phyloP scores from a whole-genome alignment of 2,888 invertebrate genomes.

The Crepidodera aurea region DNA sequence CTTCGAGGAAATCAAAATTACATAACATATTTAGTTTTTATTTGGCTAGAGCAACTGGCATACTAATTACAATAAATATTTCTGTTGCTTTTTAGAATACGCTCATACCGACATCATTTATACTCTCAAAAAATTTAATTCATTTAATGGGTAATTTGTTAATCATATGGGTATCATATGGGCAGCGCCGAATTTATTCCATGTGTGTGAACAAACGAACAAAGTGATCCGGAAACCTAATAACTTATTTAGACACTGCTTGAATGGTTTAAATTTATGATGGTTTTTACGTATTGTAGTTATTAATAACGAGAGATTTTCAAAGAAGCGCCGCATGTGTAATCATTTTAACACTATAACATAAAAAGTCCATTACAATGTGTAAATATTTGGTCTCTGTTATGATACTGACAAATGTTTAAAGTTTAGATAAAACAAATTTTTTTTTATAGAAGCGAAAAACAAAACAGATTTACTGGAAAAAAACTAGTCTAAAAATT shows the following conservation, averaged over 20 bases:
- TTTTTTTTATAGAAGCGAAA: no score
- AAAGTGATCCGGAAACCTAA: conserved; percentile 31
- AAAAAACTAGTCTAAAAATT: no score
- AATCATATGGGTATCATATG: conserved; percentile 31
- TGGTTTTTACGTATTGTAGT: conserved; percentile 21
- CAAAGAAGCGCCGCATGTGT: conserved; percentile 36
- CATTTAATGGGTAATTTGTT: conserved; percentile 35
- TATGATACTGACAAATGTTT: no score
- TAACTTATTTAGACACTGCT: conserved; percentile 21
- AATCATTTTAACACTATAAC: conserved; percentile 24
- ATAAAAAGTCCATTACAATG: conserved; percentile 32
- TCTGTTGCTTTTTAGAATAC: no score
- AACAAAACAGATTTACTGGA: no score
- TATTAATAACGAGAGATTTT: conserved; percentile 31
- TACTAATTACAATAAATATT: no score
- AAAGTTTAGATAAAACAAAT: no score
- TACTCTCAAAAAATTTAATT: conserved; percentile 12
- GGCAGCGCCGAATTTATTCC: conserved; percentile 22
- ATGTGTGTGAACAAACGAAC: conserved; percentile 33
- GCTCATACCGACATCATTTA: no score
- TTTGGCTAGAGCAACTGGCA: no score
- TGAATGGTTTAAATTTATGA: conserved; percentile 26
- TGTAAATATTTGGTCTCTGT: no score
- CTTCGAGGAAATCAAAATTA: no score
- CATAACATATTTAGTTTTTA: no score